phyloP scores from a whole-genome alignment of 92 coral and sea anemone genomes.

The Porites lobata region DNA sequence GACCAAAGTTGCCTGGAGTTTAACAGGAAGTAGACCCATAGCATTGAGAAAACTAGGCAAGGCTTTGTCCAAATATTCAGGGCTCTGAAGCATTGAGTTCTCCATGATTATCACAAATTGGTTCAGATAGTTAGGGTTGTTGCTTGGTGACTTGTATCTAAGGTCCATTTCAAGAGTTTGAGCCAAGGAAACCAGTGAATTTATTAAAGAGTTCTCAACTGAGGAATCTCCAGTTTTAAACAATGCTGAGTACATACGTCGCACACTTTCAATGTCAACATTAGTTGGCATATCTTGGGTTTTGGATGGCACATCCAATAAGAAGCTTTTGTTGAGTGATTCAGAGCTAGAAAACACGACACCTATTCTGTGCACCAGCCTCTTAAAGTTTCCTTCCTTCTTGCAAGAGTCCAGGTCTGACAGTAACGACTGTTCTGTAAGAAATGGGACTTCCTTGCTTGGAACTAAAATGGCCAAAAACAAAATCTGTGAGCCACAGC shows the following conservation, averaged over 20 bases:
- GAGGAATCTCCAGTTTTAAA: constrained; percentile 88
- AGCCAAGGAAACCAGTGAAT: constrained; percentile 84
- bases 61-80: constrained; percentile 94
- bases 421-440: constrained; percentile 81
- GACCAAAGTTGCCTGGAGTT: constrained; percentile 80
- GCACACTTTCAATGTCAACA: constrained; percentile 91
- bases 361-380: constrained; percentile 88
- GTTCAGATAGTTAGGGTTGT: constrained; percentile 77
- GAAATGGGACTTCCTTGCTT: constrained; percentile 64
- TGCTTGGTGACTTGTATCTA: constrained; percentile 62
- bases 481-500: not conserved
- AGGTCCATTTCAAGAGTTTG: constrained; percentile 86
- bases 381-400: constrained; percentile 78
- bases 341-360: constrained; percentile 91
- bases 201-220: constrained; percentile 91
- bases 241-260: constrained; percentile 75
- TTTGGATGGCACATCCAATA: constrained; percentile 49
- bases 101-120: constrained; percentile 93
- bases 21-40: constrained; percentile 76
- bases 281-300: constrained; percentile 54
- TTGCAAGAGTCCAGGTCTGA: constrained; percentile 71
- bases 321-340: constrained; percentile 90
- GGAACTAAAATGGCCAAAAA: constrained; percentile 14
- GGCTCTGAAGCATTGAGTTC: constrained; percentile 93
- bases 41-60: constrained; percentile 93